Conservation (phyloP, 30 jellyfish, hydroid and myxozoan genomes). For the Euphysa ruthae region DNA sequence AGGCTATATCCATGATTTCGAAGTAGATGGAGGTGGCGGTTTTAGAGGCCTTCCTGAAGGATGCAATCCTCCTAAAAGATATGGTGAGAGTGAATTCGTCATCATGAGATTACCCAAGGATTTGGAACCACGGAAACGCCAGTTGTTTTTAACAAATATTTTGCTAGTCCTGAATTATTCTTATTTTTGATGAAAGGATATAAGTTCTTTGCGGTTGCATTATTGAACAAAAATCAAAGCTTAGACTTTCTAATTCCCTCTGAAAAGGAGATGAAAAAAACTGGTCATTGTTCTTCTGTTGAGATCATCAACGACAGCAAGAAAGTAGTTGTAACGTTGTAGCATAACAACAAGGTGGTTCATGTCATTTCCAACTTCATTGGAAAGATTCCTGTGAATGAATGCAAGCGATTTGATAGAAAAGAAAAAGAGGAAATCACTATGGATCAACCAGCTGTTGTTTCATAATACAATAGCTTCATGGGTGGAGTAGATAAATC, state of each 20-base stretch:
- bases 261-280: not conserved
- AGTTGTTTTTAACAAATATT: conserved; percentile 21
- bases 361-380: not conserved
- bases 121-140: not conserved
- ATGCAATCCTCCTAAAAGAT: conserved; percentile 5
- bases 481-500: conserved; percentile 32
- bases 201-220: conserved; percentile 31
- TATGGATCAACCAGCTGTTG: conserved; percentile 7
- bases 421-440: conserved; percentile 1
- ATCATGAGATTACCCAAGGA: not conserved
- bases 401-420: conserved; percentile 22
- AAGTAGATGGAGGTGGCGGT: conserved; percentile 20
- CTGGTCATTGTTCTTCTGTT: not conserved
- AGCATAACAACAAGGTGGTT: not conserved
- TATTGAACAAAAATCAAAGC: conserved; percentile 12
- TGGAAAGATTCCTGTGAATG: not conserved
- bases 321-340: not conserved
- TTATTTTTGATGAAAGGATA: conserved; percentile 4
- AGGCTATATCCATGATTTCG: conserved; percentile 23
- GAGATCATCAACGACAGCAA: not conserved
- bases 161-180: conserved; percentile 10
- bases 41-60: conserved; percentile 11
- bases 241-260: not conserved
- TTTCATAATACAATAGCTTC: conserved; percentile 11
- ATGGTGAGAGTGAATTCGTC: conserved; percentile 17